Conservation (phyloP, 92 coral and sea anemone genomes). For the Epizoanthus ramosus region DNA sequence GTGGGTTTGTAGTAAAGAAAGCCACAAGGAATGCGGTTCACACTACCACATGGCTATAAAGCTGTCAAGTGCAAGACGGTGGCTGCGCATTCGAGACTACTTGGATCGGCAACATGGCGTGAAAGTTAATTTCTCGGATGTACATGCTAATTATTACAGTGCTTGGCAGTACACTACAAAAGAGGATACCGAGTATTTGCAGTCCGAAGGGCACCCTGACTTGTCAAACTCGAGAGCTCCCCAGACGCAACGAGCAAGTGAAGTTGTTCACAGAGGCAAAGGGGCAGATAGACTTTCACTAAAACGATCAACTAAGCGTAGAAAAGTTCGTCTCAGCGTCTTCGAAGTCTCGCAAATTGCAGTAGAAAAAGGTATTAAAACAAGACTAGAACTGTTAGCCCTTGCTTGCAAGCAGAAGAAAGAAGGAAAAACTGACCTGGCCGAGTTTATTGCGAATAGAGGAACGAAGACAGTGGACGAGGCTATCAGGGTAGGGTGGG, state of each 20-base stretch:
- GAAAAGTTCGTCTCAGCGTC: neutral
- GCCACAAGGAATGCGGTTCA: neutral
- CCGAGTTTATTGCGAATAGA: constrained; percentile 53
- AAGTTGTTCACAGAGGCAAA: neutral
- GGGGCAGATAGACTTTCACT: neutral
- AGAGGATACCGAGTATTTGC: constrained; percentile 34
- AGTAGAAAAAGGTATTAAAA: constrained; percentile 12
- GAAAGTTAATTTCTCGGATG: constrained; percentile 26
- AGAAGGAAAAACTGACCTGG: constrained; percentile 35
- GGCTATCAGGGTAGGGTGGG: constrained; percentile 45
- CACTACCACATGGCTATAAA: constrained; percentile 44
- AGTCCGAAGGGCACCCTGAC: constrained; percentile 50
- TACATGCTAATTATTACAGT: constrained; percentile 32
- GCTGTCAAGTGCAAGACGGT: constrained; percentile 10
- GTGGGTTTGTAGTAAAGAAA: neutral
- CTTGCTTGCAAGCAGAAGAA: constrained; percentile 22
- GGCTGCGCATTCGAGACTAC: constrained; percentile 32
- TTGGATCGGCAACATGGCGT: constrained; percentile 20
- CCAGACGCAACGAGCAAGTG: constrained; percentile 17
- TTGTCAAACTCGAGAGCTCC: constrained; percentile 12
- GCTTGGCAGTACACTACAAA: constrained; percentile 57
- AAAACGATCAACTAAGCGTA: too few species aligned
- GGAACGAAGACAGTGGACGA: constrained; percentile 46
- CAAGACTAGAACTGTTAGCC: constrained; percentile 29
- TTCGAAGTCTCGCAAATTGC: neutral